Base-by-base conservation (phyloP, 1,140 invertebrate species). In the Cecropterus lyciades region DNA sequence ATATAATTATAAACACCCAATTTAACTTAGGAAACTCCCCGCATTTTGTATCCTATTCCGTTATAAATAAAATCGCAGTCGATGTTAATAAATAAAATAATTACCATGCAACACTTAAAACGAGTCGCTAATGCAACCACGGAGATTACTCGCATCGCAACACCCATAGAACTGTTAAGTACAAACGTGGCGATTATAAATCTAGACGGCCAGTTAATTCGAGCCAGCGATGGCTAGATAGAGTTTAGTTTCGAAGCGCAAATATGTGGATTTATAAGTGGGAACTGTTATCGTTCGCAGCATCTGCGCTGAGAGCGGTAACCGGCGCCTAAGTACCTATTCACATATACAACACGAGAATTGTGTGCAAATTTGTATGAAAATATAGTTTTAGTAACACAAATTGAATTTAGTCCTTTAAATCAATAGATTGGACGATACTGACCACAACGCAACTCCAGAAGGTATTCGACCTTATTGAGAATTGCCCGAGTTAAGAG, bases 151-250 rank as follows among this genome's bases (percentile, higher is more conserved):
- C 59, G 59, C 45, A 7, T 40, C 16, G 64, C 59, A 65, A 55
- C 66, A 67, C 55, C 69, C 63, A 75, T 71, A 72, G 70, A 74
- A 67, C 65, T 67, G 64, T 59, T 67, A 62, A 42, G 30, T 27
- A 43, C 43, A 30, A 68, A 67, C 73, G 67, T 67, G 72, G 65
- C 66, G 27, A 77, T 74, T 77, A 77, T 76, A 74, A 77, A 73
- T 71, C 71, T 67, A 72, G 60, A 67, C 55, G 56, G 49, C 46
- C 42, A 59, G 65, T 73, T 67, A 77, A 77, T 69, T 65, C 67
- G 62, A 69, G n/a, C 53, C 13, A 30, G 49, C 57, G 63, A 70
- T 70, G 56, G 63, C 15, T 37, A 70, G 69, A 70, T 70, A 70
- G 8, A 20, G 30, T 63, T 51, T 42, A 63, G 46, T 51, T 63